Evolutionary conservation across 2,888 invertebrate species (phyloP).

Genomic region (Limnephilus rhombicus): DNA sequence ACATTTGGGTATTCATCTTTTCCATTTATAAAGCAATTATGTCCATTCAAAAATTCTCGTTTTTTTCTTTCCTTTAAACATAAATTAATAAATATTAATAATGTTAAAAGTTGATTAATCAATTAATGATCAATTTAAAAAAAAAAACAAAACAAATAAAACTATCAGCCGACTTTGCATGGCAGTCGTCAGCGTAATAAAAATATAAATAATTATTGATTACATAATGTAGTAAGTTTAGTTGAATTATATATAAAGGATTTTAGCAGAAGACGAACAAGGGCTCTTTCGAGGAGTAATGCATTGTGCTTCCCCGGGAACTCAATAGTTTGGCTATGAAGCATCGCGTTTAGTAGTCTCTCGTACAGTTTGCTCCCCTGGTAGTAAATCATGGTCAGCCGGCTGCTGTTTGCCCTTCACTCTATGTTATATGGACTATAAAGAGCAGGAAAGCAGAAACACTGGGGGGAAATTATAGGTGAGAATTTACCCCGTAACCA

Average conservation of each 20-base stretch:
- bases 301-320: background rate
- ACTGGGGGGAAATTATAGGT: slow-evolving; percentile 45
- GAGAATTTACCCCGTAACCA: slow-evolving; percentile 33
- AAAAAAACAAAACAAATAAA: too few species aligned
- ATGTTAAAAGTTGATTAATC: too few species aligned
- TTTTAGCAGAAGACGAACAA: background rate
- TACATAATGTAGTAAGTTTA: background rate
- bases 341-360: slow-evolving; percentile 9
- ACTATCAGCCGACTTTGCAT: too few species aligned
- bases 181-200: background rate
- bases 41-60: too few species aligned
- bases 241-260: background rate
- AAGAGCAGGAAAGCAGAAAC: slow-evolving; percentile 41
- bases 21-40: too few species aligned
- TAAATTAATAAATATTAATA: too few species aligned
- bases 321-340: slow-evolving; percentile 10
- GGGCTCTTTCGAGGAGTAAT: slow-evolving; percentile 9
- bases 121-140: too few species aligned
- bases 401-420: slow-evolving; percentile 45
- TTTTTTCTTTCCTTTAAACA: too few species aligned
- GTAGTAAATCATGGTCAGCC: slow-evolving; percentile 47
- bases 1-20: too few species aligned
- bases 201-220: background rate
- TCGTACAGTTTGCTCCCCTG: slow-evolving; percentile 14
- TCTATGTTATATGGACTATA: slow-evolving; percentile 44